Conservation (phyloP, 2,113 vertebrate genomes). For the Astur gentilis region DNA sequence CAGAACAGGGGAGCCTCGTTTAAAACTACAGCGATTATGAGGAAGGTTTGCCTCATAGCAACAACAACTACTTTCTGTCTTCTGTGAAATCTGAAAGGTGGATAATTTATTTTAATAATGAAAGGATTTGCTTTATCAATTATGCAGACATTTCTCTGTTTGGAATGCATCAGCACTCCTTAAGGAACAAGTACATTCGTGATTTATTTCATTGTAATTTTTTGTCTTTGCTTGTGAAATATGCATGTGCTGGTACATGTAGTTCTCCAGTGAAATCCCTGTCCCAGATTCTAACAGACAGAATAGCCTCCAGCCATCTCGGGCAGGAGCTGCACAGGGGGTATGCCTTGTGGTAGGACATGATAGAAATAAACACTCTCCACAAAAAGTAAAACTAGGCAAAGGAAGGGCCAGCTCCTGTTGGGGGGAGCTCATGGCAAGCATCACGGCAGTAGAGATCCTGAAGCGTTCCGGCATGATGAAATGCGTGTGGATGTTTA, state of each 20-base stretch:
- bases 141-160: slow-evolving; percentile 1
- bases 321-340: background rate
- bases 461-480: background rate
- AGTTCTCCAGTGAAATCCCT: slow-evolving; percentile 25
- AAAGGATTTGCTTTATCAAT: background rate
- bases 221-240: slow-evolving; percentile 21
- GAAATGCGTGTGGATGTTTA: background rate
- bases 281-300: slow-evolving; percentile 19
- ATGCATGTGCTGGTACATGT: background rate
- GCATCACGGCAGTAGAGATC: fast-evolving
- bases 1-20: background rate
- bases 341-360: background rate
- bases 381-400: background rate
- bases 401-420: background rate
- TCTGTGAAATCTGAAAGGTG: background rate
- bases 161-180: background rate
- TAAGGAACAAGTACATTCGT: background rate
- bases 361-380: background rate
- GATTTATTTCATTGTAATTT: slow-evolving; percentile 25
- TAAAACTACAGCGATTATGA: too few species aligned
- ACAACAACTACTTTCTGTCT: background rate
- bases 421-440: background rate
- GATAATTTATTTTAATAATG: background rate
- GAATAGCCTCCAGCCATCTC: background rate
- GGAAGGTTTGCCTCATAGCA: background rate